phyloP scores from a whole-genome alignment of 2,113 vertebrate species.

The Cyprinodon brontotheroides region DNA sequence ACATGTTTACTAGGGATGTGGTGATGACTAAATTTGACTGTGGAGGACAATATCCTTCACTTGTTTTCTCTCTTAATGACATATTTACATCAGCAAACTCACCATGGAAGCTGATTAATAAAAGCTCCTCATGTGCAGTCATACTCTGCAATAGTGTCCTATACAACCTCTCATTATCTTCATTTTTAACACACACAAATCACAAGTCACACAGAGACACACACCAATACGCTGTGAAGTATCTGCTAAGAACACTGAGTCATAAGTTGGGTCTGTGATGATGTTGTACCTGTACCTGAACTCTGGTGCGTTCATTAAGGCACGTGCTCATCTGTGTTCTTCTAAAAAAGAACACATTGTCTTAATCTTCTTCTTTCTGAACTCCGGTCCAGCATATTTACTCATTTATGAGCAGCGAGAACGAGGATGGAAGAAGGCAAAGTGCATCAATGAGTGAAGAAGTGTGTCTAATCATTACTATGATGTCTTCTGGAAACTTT shows the following conservation, averaged over 20 bases:
- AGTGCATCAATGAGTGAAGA: slow-evolving; percentile 1
- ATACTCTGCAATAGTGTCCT: not conserved
- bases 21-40: not conserved
- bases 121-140: not conserved
- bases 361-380: not conserved
- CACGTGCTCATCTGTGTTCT: not conserved
- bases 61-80: slow-evolving; percentile 16
- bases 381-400: not conserved
- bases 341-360: slow-evolving; percentile 13
- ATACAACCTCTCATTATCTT: slow-evolving; percentile 5
- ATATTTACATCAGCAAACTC: not conserved
- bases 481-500: not conserved
- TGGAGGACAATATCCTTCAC: not conserved
- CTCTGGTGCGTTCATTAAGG: not conserved
- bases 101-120: slow-evolving; percentile 1
- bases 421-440: slow-evolving; percentile 8
- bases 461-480: slow-evolving; percentile 15
- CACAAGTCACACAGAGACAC: not conserved
- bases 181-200: not conserved
- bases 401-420: slow-evolving; percentile 6
- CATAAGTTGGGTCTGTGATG: not conserved
- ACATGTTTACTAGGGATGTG: not conserved
- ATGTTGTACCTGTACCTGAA: not conserved
- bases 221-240: slow-evolving; percentile 5
- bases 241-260: slow-evolving; percentile 21